A percentile compares a stretch with the other conserved stretches of the same genome.
phyloP scores from a whole-genome alignment of 1,140 invertebrate genomes.

The Periplaneta americana region DNA sequence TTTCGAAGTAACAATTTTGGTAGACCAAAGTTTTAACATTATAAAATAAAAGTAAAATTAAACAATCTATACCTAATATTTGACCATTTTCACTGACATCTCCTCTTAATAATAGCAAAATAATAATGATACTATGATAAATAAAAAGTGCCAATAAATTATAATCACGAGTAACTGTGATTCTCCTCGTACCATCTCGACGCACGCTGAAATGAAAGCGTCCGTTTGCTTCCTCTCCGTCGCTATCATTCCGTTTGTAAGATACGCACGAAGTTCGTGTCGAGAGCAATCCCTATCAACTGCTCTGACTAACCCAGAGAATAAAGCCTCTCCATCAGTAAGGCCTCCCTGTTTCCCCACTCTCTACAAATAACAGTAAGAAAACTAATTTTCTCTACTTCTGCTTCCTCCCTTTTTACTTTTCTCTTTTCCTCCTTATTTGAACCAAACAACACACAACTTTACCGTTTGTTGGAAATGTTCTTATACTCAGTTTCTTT shows the following conservation, averaged over 20 bases:
- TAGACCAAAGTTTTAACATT: no score
- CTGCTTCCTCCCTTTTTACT: not conserved
- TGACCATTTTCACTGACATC: no score
- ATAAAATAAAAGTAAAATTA: no score
- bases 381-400: not conserved
- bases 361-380: not conserved
- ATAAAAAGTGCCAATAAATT: no score
- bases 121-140: no score
- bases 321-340: not conserved
- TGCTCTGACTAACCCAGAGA: not conserved
- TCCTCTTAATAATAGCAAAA: no score
- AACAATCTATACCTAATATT: no score
- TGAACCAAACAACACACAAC: not conserved
- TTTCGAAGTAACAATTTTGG: no score
- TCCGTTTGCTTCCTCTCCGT: not conserved
- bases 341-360: no score
- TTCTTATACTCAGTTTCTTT: not conserved
- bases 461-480: not conserved
- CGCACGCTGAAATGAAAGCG: not conserved
- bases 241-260: no score
- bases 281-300: not conserved
- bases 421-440: not conserved
- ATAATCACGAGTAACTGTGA: no score
- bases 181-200: no score
- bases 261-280: not conserved